Evolutionary conservation across 2,888 invertebrate genomes (phyloP).

Genomic region (Stictocephala bisonia): DNA sequence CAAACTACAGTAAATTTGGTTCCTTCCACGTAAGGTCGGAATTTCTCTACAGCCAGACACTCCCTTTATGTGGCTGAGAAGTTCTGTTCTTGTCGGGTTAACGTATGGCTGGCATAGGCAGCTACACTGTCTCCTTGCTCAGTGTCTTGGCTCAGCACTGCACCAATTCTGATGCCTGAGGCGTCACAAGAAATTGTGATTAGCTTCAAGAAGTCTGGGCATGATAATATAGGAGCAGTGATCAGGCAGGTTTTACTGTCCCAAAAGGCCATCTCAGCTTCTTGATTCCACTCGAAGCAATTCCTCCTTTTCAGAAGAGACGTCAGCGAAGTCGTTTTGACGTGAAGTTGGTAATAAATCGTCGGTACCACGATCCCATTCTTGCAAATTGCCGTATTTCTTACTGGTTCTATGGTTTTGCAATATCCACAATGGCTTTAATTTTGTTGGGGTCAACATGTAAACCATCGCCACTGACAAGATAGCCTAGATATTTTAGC

Average conservation of each 20-base stretch:
- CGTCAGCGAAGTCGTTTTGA: not conserved
- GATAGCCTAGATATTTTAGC: slow-evolving; percentile 57
- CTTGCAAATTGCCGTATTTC: not conserved
- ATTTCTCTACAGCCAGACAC: slow-evolving; percentile 56
- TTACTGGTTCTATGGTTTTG: not conserved
- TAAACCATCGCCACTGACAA: slow-evolving; percentile 55
- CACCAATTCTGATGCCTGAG: slow-evolving; percentile 35
- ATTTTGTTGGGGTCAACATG: slow-evolving; percentile 4
- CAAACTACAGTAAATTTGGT: slow-evolving; percentile 20
- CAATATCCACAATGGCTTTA: not conserved
- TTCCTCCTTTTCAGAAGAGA: not conserved
- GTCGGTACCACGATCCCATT: not conserved
- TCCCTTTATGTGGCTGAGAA: slow-evolving; percentile 56
- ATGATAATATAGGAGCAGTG: slow-evolving; percentile 45
- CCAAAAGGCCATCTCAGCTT: not conserved
- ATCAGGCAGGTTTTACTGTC: slow-evolving; percentile 1
- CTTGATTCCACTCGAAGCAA: not conserved
- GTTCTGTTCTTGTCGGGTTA: slow-evolving; percentile 50
- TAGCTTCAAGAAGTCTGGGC: slow-evolving; percentile 48
- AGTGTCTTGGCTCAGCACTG: slow-evolving; percentile 53
- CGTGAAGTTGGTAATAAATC: not conserved
- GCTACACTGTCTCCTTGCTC: slow-evolving; percentile 53
- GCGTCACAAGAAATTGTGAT: slow-evolving; percentile 51
- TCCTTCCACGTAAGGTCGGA: slow-evolving; percentile 57
- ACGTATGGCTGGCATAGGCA: slow-evolving; percentile 55